Evolutionary conservation across 2,797 vertebrate species (phyloP).

Genomic region (Rallus crepitans): DNA sequence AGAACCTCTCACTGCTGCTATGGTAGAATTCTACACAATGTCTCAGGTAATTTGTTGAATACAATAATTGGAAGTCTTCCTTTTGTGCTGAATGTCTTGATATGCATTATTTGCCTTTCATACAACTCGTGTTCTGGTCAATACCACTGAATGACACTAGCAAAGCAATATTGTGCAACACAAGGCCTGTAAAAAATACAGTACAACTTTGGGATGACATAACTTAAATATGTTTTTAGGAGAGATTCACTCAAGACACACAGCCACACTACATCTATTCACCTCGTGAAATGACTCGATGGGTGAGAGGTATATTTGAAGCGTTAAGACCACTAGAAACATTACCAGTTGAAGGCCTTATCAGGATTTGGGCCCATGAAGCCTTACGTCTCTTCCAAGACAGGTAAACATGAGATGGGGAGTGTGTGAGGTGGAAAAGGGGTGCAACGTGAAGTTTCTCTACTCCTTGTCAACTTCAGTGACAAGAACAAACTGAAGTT

Average conservation of each 20-base stretch:
- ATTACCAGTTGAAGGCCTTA: slow-evolving; percentile 95
- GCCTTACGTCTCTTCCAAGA: slow-evolving; percentile 98
- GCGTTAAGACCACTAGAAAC: slow-evolving; percentile 95
- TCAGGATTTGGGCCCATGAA: slow-evolving; percentile 98
- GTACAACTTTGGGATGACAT: background rate
- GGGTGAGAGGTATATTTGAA: slow-evolving; percentile 98
- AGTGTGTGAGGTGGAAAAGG: too few relatives aligned
- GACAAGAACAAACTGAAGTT: background rate
- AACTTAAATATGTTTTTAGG: slow-evolving; percentile 75
- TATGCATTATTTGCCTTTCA: background rate
- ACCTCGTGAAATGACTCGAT: slow-evolving; percentile 98
- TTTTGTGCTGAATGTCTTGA: background rate
- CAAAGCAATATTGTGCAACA: background rate
- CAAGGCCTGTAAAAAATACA: rapidly evolving
- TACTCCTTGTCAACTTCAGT: background rate
- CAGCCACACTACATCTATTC: slow-evolving; percentile 99
- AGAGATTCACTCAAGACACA: slow-evolving; percentile 97
- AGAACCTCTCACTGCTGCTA: slow-evolving; percentile 97
- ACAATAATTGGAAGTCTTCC: background rate
- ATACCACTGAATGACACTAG: background rate
- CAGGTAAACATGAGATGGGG: slow-evolving; percentile 78
- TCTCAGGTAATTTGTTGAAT: slow-evolving; percentile 87
- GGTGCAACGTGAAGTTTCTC: background rate
- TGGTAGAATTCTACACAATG: slow-evolving; percentile 99
- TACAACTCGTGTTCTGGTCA: background rate